Percentiles rank a stretch among this genome's conserved stretches.
These are phyloP conservation scores for Patiria miniata DNA, from an alignment of 35 echinoderm and acorn worm genomes.

Conservation along the genomic window DNA sequence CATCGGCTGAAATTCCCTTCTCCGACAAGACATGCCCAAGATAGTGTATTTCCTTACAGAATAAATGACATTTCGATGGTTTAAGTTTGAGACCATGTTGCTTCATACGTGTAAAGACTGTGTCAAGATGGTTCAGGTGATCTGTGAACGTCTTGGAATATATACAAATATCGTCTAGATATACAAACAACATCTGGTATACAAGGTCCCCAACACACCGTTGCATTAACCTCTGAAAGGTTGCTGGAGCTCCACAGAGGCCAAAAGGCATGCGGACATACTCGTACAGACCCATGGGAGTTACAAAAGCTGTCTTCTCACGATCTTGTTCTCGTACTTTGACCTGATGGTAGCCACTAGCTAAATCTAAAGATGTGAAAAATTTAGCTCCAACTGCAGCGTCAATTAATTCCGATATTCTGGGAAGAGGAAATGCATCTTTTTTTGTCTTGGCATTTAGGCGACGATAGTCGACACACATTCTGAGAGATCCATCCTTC, in stretches of 20 bases:
- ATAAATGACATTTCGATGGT: conserved; percentile 48
- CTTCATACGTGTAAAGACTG: conserved; percentile 38
- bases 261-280: conserved; percentile 49
- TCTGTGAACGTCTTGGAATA: conserved; percentile 24
- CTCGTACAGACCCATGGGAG: conserved; percentile 16
- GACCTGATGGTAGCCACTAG: conserved; percentile 48
- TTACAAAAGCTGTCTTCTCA: conserved; percentile 50
- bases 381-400: conserved; percentile 39
- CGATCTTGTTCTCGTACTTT: conserved; percentile 26
- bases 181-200: conserved; percentile 39
- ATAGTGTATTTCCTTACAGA: conserved; percentile 5
- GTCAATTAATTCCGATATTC: conserved; percentile 35
- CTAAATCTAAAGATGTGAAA: conserved; percentile 42
- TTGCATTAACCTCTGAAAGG: conserved; percentile 45
- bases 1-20: conserved; percentile 21
- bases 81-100: conserved; percentile 32
- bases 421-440: conserved; percentile 17
- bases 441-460: conserved; percentile 40
- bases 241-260: conserved; percentile 45
- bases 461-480: conserved; percentile 41
- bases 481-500: conserved; percentile 18
- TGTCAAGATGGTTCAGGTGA: neutral
- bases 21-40: conserved; percentile 42
- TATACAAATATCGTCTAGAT: conserved; percentile 50
- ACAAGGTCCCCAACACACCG: too few species aligned